Evolutionary conservation across 2,113 vertebrate genomes (phyloP), one percentile per base, ranked within the genome.

Genomic region (Bagarius yarrelli): DNA sequence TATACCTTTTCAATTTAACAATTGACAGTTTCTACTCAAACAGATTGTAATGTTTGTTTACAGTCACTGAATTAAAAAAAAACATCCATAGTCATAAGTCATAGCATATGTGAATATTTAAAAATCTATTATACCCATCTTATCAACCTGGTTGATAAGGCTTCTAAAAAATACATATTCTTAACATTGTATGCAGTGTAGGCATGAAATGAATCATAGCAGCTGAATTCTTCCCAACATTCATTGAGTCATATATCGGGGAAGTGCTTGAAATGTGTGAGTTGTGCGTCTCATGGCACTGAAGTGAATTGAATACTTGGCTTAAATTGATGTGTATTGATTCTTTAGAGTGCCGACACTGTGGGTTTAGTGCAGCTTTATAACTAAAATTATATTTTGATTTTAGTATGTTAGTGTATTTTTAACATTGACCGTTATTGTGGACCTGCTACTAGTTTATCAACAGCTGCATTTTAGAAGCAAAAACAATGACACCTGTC

Each of bases 171-270:
- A n/a, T n/a, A n/a, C n/a, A n/a, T n/a, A n/a, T 27, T 27, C 30
- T 25, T 53, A 19, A 53, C 2, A 52, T 8, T 30, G 25, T 50
- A 70, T 23, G 27, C 44, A 9, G 47, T 52, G 52, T 71, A 52
- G 47, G 25, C 14, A 16, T 18, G 25, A 19, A 21, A 53, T 72
- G 25, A 72, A 53, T 72, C 25, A 72, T 30, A 53, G 8, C 15
- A 12, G 44, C 44, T 27, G 9, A 11, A 21, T 21, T 23, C 30
- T 11, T 50, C 5, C 40, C 15, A 70, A 70, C 8, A 32, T 53
- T 53, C 25, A 71, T 44, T 71, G 47, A 71, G 47, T 72, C 47
- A 72, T 1, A 21, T 53, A 72, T 71, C 25, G 52, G 70, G 70
- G 9, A 53, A 71, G 13, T 27, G 23, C 47, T 50, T 25, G 8